These are phyloP conservation scores for Stegostoma tigrinum DNA, from an alignment of 2,113 vertebrate genomes.

Conservation along the genomic window DNA sequence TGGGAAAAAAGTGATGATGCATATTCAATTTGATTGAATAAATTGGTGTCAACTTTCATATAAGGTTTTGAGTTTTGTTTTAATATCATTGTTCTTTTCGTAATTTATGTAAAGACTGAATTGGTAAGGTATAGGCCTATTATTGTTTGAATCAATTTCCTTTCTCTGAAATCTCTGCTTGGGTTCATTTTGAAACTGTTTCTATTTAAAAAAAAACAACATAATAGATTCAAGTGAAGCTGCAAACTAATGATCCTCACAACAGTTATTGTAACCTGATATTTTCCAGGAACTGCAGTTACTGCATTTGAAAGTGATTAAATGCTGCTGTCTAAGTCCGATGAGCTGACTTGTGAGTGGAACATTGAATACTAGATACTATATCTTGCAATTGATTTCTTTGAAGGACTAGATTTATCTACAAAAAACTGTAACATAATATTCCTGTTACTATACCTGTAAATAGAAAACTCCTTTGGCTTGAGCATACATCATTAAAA, in stretches of 20 bases:
- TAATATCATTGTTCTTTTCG: background rate
- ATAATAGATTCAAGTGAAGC: background rate
- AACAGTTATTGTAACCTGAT: conserved; percentile 19
- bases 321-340: background rate
- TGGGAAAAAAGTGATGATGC: background rate
- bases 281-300: background rate
- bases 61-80: background rate
- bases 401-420: background rate
- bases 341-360: background rate
- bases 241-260: background rate
- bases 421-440: background rate
- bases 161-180: background rate
- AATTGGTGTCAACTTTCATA: background rate
- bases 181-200: background rate
- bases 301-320: conserved; percentile 9
- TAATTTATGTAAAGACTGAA: background rate
- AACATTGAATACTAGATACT: background rate
- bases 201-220: background rate
- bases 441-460: conserved; percentile 63
- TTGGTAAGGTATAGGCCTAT: background rate
- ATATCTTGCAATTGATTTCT: conserved; percentile 10
- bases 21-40: background rate
- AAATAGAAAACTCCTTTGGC: conserved; percentile 77
- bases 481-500: conserved; percentile 84
- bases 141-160: background rate